phyloP scores from a whole-genome alignment of 1,140 invertebrate species.

The Bombus terrestris region DNA sequence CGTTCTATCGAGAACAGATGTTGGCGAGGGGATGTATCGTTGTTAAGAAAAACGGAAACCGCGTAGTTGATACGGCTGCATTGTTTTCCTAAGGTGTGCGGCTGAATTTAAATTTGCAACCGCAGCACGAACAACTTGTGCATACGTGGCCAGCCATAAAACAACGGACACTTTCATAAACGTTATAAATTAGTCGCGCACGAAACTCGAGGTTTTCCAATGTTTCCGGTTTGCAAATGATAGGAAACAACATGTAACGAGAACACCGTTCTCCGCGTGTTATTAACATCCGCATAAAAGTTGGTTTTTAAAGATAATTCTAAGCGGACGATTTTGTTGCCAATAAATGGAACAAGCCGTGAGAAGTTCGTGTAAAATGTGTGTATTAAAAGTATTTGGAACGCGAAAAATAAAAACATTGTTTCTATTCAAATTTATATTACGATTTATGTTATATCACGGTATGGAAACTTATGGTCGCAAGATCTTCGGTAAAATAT shows the following conservation, averaged over 20 bases:
- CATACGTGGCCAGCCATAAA: not conserved
- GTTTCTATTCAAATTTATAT: too few species aligned
- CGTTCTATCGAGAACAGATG: not conserved
- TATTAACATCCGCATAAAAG: not conserved
- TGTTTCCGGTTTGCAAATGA: not conserved
- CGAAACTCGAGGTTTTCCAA: not conserved
- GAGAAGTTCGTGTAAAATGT: too few species aligned
- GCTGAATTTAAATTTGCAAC: constrained; percentile 10
- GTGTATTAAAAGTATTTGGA: too few species aligned
- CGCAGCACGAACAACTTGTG: not conserved
- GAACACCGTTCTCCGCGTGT: not conserved
- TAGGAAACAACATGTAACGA: not conserved
- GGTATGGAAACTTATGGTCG: too few species aligned
- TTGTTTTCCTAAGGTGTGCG: constrained; percentile 1
- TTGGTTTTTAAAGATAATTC: too few species aligned
- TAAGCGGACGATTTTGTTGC: not conserved
- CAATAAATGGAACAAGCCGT: too few species aligned
- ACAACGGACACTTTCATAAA: constrained; percentile 17
- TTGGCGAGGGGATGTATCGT: not conserved
- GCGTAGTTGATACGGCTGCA: not conserved
- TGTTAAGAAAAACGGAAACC: constrained; percentile 8
- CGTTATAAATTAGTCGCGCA: not conserved
- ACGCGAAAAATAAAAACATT: too few species aligned
- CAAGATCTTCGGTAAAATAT: too few species aligned
- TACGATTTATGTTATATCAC: too few species aligned